Evolutionary conservation across 2,797 vertebrate genomes (phyloP).

Genomic region (Gephyroberyx darwinii): DNA sequence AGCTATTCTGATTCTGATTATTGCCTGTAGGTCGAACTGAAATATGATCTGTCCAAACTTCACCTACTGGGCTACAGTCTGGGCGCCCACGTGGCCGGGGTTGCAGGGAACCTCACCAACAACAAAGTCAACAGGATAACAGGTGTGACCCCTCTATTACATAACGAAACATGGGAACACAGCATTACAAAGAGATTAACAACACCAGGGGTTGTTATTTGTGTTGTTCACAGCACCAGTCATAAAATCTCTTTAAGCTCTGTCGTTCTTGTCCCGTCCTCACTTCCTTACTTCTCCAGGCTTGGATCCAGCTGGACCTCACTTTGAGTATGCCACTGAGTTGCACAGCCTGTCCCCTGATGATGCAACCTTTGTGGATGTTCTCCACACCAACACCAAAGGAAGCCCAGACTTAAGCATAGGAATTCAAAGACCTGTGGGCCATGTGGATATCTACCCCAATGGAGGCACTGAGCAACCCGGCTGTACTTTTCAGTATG

Average conservation of each 20-base stretch:
- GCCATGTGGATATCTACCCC: conserved; percentile 90
- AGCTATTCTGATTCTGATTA: neutral
- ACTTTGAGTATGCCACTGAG: conserved; percentile 86
- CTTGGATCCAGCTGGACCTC: conserved; percentile 88
- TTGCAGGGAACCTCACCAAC: conserved; percentile 87
- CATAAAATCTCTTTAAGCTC: neutral
- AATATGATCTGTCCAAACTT: conserved; percentile 84
- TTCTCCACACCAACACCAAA: conserved; percentile 89
- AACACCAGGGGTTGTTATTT: neutral
- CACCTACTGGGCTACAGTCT: conserved; percentile 90
- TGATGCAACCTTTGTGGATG: conserved; percentile 88
- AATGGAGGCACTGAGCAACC: conserved; percentile 90
- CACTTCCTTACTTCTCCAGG: conserved; percentile 57
- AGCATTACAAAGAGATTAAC: neutral
- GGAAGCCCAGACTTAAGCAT: conserved; percentile 89
- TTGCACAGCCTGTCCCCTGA: conserved; percentile 86
- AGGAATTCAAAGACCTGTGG: conserved; percentile 89
- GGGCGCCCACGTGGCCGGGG: conserved; percentile 87
- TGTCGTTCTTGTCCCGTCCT: neutral
- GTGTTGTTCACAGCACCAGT: neutral
- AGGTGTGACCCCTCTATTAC: conserved; percentile 69
- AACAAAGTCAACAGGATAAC: conserved; percentile 89
- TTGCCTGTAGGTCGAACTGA: conserved; percentile 71
- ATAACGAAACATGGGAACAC: neutral
- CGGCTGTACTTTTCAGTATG: conserved; percentile 86